These are phyloP conservation scores for Pollenia griseotomentosa DNA, from an alignment of 2,888 invertebrate genomes.

Conservation along the genomic window DNA sequence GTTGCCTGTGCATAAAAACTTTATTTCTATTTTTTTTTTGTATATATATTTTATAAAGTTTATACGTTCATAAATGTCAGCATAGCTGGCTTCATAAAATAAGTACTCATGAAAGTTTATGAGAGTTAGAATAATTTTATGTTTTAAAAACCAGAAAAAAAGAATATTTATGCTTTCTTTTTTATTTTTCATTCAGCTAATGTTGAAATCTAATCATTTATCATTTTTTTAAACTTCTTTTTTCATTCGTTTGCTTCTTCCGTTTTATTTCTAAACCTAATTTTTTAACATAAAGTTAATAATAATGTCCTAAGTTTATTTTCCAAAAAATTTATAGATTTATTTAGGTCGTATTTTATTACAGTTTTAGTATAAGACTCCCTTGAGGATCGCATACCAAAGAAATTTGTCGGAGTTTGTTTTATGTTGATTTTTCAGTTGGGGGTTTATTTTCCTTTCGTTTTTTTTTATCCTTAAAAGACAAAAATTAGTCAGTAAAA, in stretches of 20 bases:
- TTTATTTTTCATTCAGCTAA: neutral
- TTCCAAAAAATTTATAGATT: conserved; percentile 17
- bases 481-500: conserved; percentile 6
- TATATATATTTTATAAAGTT: neutral
- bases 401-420: neutral
- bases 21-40: neutral
- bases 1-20: neutral
- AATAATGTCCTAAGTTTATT: conserved; percentile 31
- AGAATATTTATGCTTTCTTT: neutral
- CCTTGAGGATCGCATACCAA: conserved; percentile 4
- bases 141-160: neutral
- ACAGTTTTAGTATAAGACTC: conserved; percentile 37
- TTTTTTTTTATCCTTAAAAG: neutral
- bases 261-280: neutral
- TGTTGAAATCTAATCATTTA: neutral
- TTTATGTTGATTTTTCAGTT: neutral
- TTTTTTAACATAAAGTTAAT: conserved; percentile 17
- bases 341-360: conserved; percentile 16
- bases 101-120: neutral
- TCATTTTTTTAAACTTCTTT: neutral
- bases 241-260: neutral
- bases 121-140: neutral
- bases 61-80: neutral
- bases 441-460: neutral
- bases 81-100: neutral